Evolutionary conservation across 2,797 vertebrate genomes (phyloP).

Genomic region (Pristis pectinata): DNA sequence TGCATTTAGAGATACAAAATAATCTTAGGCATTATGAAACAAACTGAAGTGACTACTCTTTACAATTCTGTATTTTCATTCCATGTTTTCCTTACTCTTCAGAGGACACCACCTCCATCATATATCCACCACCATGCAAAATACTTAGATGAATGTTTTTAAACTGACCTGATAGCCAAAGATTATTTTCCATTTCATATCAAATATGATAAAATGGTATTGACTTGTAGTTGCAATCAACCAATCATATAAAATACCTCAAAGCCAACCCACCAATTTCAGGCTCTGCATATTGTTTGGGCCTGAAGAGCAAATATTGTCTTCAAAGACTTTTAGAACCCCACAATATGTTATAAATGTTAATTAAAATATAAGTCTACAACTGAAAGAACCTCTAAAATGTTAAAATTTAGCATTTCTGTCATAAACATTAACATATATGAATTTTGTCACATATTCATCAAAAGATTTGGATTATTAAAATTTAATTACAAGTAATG

Average conservation of each 20-base stretch:
- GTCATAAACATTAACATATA: too few relatives aligned
- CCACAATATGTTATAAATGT: background rate
- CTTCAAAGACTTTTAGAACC: background rate
- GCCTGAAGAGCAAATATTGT: background rate
- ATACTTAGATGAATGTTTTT: background rate
- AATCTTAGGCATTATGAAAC: too few relatives aligned
- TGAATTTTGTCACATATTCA: background rate
- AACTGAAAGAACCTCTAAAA: background rate
- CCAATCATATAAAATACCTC: background rate
- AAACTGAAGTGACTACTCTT: too few relatives aligned
- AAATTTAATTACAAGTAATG: background rate
- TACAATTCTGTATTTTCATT: too few relatives aligned
- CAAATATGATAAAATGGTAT: background rate
- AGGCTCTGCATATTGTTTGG: background rate
- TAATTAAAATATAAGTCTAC: background rate
- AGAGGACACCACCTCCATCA: background rate
- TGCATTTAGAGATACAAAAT: too few relatives aligned
- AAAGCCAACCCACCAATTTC: background rate
- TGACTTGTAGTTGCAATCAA: constrained; percentile 3
- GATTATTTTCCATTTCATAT: background rate
- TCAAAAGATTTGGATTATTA: background rate
- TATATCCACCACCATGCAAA: background rate
- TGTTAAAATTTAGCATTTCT: background rate
- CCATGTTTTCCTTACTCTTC: too few relatives aligned
- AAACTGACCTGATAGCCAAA: background rate